Conservation (phyloP, 1,140 invertebrate genomes). For the Pseudomyrmex gracilis region DNA sequence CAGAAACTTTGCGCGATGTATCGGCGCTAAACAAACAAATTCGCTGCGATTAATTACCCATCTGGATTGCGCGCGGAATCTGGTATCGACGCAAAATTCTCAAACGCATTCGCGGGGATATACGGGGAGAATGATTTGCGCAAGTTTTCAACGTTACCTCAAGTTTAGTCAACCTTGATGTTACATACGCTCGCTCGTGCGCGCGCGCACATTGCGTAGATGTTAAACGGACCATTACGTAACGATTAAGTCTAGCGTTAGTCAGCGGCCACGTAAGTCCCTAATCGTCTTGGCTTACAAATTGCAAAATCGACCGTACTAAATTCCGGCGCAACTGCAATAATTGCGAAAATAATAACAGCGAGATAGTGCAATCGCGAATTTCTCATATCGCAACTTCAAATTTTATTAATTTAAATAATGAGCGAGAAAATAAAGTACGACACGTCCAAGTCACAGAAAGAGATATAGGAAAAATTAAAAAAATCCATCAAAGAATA, state of each 20-base stretch:
- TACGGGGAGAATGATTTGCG: constrained; percentile 52
- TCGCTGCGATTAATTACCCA: constrained; percentile 43
- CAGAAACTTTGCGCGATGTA: neutral
- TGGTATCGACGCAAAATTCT: too few species aligned
- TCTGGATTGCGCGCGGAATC: constrained; percentile 36
- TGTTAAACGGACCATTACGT: constrained; percentile 50
- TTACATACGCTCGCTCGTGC: constrained; percentile 49
- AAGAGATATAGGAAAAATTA: neutral
- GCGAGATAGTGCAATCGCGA: neutral
- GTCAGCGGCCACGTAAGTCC: constrained; percentile 47
- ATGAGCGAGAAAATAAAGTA: too few species aligned
- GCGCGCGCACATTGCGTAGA: constrained; percentile 44
- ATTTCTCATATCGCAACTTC: too few species aligned
- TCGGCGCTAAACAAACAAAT: constrained; percentile 44
- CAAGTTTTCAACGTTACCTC: constrained; percentile 69
- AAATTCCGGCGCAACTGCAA: constrained; percentile 47
- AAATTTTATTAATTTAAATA: too few species aligned
- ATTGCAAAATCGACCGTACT: constrained; percentile 57
- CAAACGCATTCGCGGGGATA: constrained; percentile 41
- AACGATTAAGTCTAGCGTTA: constrained; percentile 54
- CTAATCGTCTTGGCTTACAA: constrained; percentile 43
- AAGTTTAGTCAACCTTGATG: constrained; percentile 67
- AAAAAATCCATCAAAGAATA: neutral
- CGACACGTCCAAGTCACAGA: neutral
- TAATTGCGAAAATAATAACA: neutral